Evolutionary conservation across 1,140 invertebrate species (phyloP).

Genomic region (Parasteatoda tepidariorum): DNA sequence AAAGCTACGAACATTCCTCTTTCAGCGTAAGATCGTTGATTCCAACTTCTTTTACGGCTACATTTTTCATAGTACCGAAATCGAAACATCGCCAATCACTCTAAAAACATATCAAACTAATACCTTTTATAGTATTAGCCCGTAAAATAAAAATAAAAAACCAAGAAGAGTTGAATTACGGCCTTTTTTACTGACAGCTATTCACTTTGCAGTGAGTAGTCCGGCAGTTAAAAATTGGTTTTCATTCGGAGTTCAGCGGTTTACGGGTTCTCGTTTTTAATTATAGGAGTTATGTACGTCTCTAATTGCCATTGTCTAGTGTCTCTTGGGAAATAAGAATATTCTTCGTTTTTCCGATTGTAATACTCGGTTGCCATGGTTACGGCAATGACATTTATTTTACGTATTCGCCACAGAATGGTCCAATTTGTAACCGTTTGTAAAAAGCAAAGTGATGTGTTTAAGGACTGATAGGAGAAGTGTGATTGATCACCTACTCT

Average conservation of each 20-base stretch:
- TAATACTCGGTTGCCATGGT: background rate
- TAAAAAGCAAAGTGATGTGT: background rate
- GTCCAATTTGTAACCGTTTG: background rate
- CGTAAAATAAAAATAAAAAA: background rate
- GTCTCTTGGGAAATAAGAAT: constrained; percentile 15
- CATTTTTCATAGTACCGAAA: background rate
- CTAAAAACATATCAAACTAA: background rate
- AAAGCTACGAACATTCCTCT: background rate
- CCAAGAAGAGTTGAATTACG: background rate
- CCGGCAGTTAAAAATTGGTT: constrained; percentile 15
- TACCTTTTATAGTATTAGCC: background rate
- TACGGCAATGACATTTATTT: constrained; percentile 28
- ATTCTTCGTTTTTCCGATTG: background rate
- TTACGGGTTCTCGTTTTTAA: constrained; percentile 25
- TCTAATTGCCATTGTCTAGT: constrained; percentile 22
- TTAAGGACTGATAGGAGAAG: background rate
- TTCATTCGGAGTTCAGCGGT: background rate
- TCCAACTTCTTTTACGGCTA: background rate
- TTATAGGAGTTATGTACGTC: constrained; percentile 18
- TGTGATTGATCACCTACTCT: background rate
- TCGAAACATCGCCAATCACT: background rate
- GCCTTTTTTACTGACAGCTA: background rate
- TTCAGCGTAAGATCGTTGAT: background rate
- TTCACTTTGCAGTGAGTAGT: background rate
- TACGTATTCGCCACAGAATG: background rate